A percentile compares a stretch with the other conserved stretches of the same genome.
Conservation (phyloP, 2,888 invertebrate genomes). For the Villa cingulata region DNA sequence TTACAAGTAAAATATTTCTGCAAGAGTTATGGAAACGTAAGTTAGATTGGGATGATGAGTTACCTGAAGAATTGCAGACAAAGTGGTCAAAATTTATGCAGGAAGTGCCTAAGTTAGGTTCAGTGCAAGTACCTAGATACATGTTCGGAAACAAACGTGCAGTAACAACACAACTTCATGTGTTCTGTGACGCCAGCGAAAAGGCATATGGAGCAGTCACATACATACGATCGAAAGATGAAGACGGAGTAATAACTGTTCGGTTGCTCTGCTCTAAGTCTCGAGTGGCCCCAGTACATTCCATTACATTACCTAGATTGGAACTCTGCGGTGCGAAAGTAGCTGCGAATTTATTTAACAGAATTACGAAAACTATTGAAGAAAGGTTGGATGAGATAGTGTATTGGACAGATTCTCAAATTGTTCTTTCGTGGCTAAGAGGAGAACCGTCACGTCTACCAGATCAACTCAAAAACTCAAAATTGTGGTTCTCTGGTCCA, state of each 20-base stretch:
- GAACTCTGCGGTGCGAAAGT: constrained; percentile 13
- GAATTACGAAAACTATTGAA: neutral
- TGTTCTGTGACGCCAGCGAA: constrained; percentile 5
- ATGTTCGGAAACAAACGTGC: neutral
- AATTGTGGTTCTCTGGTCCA: constrained; percentile 15
- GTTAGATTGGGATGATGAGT: neutral
- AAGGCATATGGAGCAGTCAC: constrained; percentile 4
- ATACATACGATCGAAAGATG: constrained; percentile 1
- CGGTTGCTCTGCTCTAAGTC: constrained; percentile 8
- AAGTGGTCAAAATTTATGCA: neutral
- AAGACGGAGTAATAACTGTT: constrained; percentile 6
- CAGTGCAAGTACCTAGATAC: neutral
- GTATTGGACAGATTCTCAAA: constrained; percentile 2
- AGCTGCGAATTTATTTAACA: neutral
- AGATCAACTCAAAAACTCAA: constrained; percentile 2
- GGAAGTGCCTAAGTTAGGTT: neutral
- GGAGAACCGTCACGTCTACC: neutral
- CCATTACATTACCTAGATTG: constrained; percentile 15
- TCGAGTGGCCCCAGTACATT: constrained; percentile 12
- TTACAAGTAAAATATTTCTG: neutral
- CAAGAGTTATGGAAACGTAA: neutral
- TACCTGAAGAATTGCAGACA: neutral
- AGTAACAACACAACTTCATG: neutral
- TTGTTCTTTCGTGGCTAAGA: neutral
- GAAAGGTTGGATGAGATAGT: neutral